Conservation (phyloP, 2,888 invertebrate genomes). For the Sarcophaga carnaria region DNA sequence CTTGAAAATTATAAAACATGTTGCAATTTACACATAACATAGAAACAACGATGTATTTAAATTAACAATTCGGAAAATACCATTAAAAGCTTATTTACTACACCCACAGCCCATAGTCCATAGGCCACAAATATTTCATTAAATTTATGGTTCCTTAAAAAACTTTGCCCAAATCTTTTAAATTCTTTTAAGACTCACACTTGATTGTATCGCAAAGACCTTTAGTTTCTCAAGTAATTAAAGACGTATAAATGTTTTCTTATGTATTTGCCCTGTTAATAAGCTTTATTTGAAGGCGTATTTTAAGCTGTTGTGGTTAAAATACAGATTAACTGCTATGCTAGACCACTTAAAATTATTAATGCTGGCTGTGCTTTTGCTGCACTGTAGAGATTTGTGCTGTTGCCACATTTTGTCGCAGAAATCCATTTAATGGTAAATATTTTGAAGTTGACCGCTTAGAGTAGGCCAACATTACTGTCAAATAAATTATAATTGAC, state of each 20-base stretch:
- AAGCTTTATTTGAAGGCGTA: slow-evolving; percentile 3
- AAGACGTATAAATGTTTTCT: background rate
- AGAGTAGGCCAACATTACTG: slow-evolving; percentile 37
- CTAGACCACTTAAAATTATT: slow-evolving; percentile 46
- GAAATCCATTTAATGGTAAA: slow-evolving; percentile 8
- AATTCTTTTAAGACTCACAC: too few relatives aligned
- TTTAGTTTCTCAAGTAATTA: background rate
- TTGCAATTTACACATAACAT: too few relatives aligned
- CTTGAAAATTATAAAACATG: too few relatives aligned
- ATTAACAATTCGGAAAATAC: too few relatives aligned
- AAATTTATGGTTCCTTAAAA: too few relatives aligned
- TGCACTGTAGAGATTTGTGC: background rate
- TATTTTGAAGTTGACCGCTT: slow-evolving; percentile 28
- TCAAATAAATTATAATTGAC: background rate
- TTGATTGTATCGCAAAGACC: too few relatives aligned
- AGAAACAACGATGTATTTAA: too few relatives aligned
- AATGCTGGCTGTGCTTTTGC: slow-evolving; percentile 29
- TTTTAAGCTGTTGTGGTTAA: slow-evolving; percentile 38
- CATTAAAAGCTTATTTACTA: too few relatives aligned
- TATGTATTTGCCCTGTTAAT: background rate
- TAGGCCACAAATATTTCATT: too few relatives aligned
- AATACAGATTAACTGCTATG: slow-evolving; percentile 43
- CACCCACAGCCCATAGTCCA: too few relatives aligned
- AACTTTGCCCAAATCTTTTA: too few relatives aligned
- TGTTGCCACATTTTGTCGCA: slow-evolving; percentile 28